Percentiles rank a stretch among this genome's conserved stretches.
phyloP scores from a whole-genome alignment of 2,797 vertebrate genomes.

The Margarornis squamiger region DNA sequence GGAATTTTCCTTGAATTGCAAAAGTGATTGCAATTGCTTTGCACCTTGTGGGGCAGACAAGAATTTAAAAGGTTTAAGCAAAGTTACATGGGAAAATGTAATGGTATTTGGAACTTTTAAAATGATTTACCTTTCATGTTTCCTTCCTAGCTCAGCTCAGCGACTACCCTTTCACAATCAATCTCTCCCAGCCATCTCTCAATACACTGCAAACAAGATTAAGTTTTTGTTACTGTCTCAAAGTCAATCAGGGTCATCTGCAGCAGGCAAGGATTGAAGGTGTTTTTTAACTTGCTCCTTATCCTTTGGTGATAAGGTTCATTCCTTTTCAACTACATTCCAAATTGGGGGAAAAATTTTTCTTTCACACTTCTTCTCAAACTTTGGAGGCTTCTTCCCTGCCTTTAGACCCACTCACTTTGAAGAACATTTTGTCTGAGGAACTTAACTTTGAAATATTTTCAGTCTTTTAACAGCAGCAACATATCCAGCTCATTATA shows the following conservation, averaged over 20 bases:
- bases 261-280: slow-evolving; percentile 21
- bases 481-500: not conserved
- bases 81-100: slow-evolving; percentile 43
- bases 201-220: slow-evolving; percentile 60
- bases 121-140: slow-evolving; percentile 37
- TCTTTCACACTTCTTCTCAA: not conserved
- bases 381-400: not conserved
- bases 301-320: slow-evolving; percentile 7
- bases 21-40: not conserved
- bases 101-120: slow-evolving; percentile 45
- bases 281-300: slow-evolving; percentile 24
- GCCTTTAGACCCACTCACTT: not conserved
- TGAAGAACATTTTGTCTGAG: not conserved
- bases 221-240: slow-evolving; percentile 63
- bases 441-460: not conserved
- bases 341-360: not conserved
- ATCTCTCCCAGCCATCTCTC: slow-evolving; percentile 60
- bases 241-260: slow-evolving; percentile 61
- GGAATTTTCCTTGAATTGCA: not conserved
- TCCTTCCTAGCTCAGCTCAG: not conserved
- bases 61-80: slow-evolving; percentile 21
- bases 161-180: slow-evolving; percentile 46
- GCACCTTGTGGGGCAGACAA: not conserved
- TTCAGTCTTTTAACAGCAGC: not conserved
- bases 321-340: slow-evolving; percentile 23